Percentiles rank a stretch among this genome's conserved stretches.
phyloP scores from a whole-genome alignment of 2,113 vertebrate genomes.

The Pao palembangensis region DNA sequence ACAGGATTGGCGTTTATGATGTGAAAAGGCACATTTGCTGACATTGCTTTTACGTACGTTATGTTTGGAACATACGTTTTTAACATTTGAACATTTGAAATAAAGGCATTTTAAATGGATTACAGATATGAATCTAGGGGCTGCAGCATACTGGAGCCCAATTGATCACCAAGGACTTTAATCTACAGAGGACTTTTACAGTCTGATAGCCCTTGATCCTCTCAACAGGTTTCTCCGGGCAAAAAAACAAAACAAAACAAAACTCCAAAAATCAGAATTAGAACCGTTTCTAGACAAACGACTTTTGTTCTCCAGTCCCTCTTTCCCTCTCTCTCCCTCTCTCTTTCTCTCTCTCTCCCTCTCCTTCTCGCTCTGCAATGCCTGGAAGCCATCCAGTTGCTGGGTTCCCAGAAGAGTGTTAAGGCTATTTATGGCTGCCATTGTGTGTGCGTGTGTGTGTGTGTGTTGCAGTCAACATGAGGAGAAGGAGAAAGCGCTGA shows the following conservation, averaged over 20 bases:
- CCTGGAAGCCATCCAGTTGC: constrained; percentile 60
- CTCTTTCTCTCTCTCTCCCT: background rate
- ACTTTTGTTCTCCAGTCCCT: no score
- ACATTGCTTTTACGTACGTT: no score
- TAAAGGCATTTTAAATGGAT: constrained; percentile 15
- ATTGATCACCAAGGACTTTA: no score
- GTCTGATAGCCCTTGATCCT: no score
- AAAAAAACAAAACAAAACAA: no score
- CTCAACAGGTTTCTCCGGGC: no score
- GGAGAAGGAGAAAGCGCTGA: constrained; percentile 89
- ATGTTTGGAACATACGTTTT: no score
- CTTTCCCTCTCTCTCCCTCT: no score
- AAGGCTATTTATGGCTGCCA: constrained; percentile 65
- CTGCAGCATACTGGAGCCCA: background rate
- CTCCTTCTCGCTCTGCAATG: constrained; percentile 35
- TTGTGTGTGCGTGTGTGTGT: constrained; percentile 35
- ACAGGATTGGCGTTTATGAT: background rate
- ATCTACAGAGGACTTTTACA: no score
- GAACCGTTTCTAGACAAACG: no score
- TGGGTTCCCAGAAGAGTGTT: constrained; percentile 68
- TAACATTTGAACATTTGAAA: constrained; percentile 1
- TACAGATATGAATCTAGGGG: constrained; percentile 4
- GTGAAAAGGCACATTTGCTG: no score
- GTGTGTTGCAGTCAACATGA: constrained; percentile 82
- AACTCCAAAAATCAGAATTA: no score